Conservation (phyloP, 2,113 vertebrate genomes). For the Rafetus swinhoei region DNA sequence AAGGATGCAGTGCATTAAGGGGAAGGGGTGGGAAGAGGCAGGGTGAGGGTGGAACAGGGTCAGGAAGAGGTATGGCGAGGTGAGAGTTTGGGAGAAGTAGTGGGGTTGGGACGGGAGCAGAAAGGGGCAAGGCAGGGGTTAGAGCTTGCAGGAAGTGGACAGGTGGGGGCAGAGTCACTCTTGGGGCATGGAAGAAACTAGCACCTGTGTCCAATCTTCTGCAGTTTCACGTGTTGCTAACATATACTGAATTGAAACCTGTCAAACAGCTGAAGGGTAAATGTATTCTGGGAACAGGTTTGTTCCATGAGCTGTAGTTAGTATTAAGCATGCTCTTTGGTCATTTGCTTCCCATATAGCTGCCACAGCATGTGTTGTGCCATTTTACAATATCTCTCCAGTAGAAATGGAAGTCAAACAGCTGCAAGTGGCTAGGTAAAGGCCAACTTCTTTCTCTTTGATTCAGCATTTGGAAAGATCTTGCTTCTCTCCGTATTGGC, state of each 20-base stretch:
- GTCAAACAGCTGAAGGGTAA: constrained; percentile 7
- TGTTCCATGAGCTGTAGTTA: background rate
- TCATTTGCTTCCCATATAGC: background rate
- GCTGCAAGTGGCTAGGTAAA: background rate
- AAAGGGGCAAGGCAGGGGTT: too few species aligned
- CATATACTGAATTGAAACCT: background rate
- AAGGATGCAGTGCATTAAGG: too few species aligned
- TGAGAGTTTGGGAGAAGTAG: too few species aligned
- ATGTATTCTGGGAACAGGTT: background rate
- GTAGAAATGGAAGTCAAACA: fast-evolving
- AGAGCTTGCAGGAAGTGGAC: too few species aligned
- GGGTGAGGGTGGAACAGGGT: too few species aligned
- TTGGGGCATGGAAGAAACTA: too few species aligned
- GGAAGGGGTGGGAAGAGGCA: too few species aligned
- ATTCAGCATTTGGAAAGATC: background rate
- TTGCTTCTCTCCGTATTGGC: fast-evolving
- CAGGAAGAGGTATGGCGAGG: too few species aligned
- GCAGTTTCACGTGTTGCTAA: background rate
- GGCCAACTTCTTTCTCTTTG: background rate
- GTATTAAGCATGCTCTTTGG: background rate
- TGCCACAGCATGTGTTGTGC: background rate
- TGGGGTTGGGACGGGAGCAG: too few species aligned
- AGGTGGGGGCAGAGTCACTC: too few species aligned
- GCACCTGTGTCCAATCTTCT: background rate
- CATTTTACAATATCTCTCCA: background rate